Percentiles rank a stretch among this genome's conserved stretches.
Conservation (phyloP, 23 tunicate species). For the Aplidium turbinatum region DNA sequence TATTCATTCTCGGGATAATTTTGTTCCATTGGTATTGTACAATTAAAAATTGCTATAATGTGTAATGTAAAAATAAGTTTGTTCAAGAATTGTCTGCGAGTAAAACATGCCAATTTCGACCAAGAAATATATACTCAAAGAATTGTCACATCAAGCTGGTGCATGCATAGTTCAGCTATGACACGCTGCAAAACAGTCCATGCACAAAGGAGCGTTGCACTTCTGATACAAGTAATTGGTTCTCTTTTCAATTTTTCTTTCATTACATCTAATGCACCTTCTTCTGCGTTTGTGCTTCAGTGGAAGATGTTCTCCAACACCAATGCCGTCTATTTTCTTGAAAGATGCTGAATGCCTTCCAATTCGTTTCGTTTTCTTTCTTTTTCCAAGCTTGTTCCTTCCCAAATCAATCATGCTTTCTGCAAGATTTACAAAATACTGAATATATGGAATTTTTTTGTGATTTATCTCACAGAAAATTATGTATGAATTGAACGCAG, state of each 20-base stretch:
- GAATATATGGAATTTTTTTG: slow-evolving; percentile 16
- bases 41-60: slow-evolving; percentile 4
- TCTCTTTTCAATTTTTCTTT: background rate
- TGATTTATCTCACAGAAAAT: slow-evolving; percentile 24
- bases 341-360: slow-evolving; percentile 20
- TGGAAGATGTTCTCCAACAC: slow-evolving; percentile 10
- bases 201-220: slow-evolving; percentile 8
- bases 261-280: slow-evolving; percentile 4
- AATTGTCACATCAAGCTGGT: background rate
- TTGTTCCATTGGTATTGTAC: slow-evolving; percentile 10
- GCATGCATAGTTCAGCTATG: slow-evolving; percentile 10
- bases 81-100: too few species aligned
- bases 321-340: slow-evolving; percentile 7
- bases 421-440: background rate
- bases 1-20: slow-evolving; percentile 4
- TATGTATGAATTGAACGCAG: slow-evolving; percentile 9
- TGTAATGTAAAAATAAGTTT: too few species aligned
- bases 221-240: slow-evolving; percentile 8
- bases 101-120: too few species aligned
- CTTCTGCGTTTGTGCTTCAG: background rate
- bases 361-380: slow-evolving; percentile 1
- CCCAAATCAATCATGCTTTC: slow-evolving; percentile 10
- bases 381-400: background rate
- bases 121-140: background rate
- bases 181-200: slow-evolving; percentile 11